phyloP scores from a whole-genome alignment of 53 echinoderm and acorn worm species.

The Paracentrotus lividus region DNA sequence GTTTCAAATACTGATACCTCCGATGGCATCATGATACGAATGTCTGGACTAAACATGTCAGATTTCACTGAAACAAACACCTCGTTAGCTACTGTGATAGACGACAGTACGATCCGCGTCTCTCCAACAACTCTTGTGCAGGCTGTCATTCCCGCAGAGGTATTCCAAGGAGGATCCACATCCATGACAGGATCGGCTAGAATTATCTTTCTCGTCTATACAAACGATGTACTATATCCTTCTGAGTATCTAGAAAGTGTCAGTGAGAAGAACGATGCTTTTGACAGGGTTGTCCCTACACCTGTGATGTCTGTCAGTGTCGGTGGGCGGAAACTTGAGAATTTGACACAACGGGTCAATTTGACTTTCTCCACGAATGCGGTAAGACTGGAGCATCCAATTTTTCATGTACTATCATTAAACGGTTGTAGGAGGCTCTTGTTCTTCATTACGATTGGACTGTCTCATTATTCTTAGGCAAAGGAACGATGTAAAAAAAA shows the following conservation, averaged over 20 bases:
- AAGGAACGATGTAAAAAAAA: too few relatives aligned
- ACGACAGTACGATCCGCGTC: not conserved
- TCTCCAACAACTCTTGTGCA: not conserved
- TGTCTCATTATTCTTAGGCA: too few relatives aligned
- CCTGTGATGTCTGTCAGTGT: not conserved
- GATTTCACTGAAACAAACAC: slow-evolving; percentile 17
- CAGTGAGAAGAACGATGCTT: not conserved
- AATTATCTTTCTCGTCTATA: not conserved
- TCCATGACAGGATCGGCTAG: not conserved
- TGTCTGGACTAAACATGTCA: not conserved
- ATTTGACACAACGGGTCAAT: slow-evolving; percentile 2
- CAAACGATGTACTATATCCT: slow-evolving; percentile 5
- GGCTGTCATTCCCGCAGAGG: slow-evolving; percentile 5
- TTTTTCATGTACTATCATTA: too few relatives aligned
- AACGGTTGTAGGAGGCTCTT: too few relatives aligned
- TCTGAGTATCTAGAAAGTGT: not conserved
- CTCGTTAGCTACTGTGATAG: not conserved
- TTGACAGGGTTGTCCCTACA: not conserved
- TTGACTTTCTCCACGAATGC: not conserved
- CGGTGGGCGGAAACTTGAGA: not conserved
- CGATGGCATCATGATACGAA: not conserved
- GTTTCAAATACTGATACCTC: slow-evolving; percentile 1
- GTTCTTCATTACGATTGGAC: too few relatives aligned
- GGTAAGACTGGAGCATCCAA: not conserved
- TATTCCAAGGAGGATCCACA: not conserved